Evolutionary conservation across 2,797 vertebrate species (phyloP).

Genomic region (Pseudopleuronectes americanus): DNA sequence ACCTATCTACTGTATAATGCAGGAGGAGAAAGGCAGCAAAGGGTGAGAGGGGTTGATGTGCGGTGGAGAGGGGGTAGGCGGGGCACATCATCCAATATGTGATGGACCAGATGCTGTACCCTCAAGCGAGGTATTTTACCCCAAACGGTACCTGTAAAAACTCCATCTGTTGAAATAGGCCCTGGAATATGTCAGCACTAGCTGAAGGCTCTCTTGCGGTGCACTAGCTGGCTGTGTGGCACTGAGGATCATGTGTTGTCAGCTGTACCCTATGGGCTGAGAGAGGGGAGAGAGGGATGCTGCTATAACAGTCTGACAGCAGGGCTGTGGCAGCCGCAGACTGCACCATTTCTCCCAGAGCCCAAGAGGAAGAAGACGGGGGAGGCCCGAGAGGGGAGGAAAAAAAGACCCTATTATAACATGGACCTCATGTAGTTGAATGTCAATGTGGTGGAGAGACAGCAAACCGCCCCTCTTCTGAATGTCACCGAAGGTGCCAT

Average conservation of each 20-base stretch:
- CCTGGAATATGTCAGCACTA: constrained; percentile 76
- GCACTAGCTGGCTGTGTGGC: constrained; percentile 71
- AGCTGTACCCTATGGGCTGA: constrained; percentile 72
- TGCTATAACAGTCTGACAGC: constrained; percentile 73
- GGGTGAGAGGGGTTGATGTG: constrained; percentile 35
- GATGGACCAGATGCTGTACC: constrained; percentile 82
- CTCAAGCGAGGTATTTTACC: constrained; percentile 82
- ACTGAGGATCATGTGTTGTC: constrained; percentile 74
- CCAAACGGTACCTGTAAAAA: constrained; percentile 83
- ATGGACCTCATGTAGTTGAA: constrained; percentile 58
- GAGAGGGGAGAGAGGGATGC: constrained; percentile 53
- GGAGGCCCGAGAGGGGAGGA: constrained; percentile 1
- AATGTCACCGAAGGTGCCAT: constrained; percentile 67
- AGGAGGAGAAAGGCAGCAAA: constrained; percentile 34
- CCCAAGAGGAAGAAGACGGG: constrained; percentile 37
- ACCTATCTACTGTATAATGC: constrained; percentile 44
- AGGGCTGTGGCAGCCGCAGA: constrained; percentile 65
- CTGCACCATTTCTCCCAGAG: constrained; percentile 49
- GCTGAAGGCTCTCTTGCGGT: constrained; percentile 79
- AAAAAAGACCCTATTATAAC: constrained; percentile 46
- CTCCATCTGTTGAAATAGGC: constrained; percentile 83
- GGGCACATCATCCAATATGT: constrained; percentile 77
- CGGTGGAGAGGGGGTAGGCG: constrained; percentile 27
- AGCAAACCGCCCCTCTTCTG: constrained; percentile 52
- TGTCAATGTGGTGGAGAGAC: constrained; percentile 58